Evolutionary conservation across 53 echinoderm and acorn worm species (phyloP), one percentile per base, ranked within the genome.

Genomic region (Patiria pectinifera): DNA sequence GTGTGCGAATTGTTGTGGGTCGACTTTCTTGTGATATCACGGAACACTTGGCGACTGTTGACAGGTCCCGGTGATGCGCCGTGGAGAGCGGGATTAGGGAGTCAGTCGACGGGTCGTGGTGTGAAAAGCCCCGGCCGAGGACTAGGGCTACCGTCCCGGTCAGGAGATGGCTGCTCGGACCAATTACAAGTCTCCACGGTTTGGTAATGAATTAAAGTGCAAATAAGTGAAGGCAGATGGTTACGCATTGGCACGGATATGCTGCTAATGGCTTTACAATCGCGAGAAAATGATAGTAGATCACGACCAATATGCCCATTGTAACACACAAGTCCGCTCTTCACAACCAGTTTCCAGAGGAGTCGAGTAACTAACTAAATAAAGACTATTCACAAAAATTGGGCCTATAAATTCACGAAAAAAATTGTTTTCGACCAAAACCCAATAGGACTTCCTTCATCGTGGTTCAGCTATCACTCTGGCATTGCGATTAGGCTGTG

Each of bases 61-160:
- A 89, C 89, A 89, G 89, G 19, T 43, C 15, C 19, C 48, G 89
- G 89, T 79, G 89, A 79, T 89, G 89, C n/a, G 26, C 78, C 78
- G 23, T 24, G 22, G 78, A 78, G 89, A 13, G 89, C 21, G 66
- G 63, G 89, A 89, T 89, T 89, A 89, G 53, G 59, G 62, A 78
- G 60, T 89, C 89, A 62, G 89, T 89, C 89, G 89, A 79, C 89
- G 78, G 89, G 89, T 79, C 79, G 78, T 60, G 80, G 89, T 89
- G 89, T 79, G 89, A 89, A 89, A 46, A 59, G 78, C 59, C 24
- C 61, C 76, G 59, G 24, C 46, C 15, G 23, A 19, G 45, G 49
- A 25, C 46, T 2, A 53, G 18, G 23, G 59, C 15, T 2, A 13
- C 77, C 1, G 58, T 22, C 83, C 83, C 83, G 61, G 83, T 60